Evolutionary conservation across 2,888 invertebrate species (phyloP).

Genomic region (Melanostoma scalare): DNA sequence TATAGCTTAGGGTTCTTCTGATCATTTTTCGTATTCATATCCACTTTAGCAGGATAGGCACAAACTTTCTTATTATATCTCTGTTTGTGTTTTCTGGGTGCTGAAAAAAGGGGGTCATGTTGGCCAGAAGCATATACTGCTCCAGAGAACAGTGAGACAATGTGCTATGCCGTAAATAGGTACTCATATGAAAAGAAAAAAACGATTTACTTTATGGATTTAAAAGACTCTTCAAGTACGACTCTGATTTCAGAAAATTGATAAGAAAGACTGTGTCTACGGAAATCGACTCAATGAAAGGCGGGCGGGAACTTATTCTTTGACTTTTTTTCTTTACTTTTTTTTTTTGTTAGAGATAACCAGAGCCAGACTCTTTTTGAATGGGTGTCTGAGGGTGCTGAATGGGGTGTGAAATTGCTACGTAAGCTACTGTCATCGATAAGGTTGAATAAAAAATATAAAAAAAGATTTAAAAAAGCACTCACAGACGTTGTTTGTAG

Average conservation of each 20-base stretch:
- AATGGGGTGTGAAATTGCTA: constrained; percentile 69
- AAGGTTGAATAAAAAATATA: constrained; percentile 55
- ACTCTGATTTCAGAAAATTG: constrained; percentile 70
- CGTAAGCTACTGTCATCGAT: constrained; percentile 71
- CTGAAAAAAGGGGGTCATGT: constrained; percentile 53
- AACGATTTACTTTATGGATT: constrained; percentile 73
- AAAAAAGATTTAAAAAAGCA: constrained; percentile 12
- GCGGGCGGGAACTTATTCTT: constrained; percentile 32
- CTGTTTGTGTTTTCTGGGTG: neutral
- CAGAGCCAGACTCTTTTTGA: constrained; percentile 22
- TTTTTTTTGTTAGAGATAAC: constrained; percentile 19
- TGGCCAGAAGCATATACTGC: constrained; percentile 32
- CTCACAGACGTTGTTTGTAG: constrained; percentile 26
- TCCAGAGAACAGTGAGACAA: constrained; percentile 21
- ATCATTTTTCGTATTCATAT: constrained; percentile 62
- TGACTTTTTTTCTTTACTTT: constrained; percentile 7
- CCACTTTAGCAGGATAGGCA: constrained; percentile 51
- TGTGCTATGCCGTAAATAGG: constrained; percentile 54
- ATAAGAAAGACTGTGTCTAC: constrained; percentile 70
- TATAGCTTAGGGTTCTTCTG: constrained; percentile 23
- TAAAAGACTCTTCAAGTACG: constrained; percentile 72
- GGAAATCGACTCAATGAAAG: constrained; percentile 69
- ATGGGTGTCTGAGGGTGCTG: constrained; percentile 28
- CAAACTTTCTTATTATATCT: constrained; percentile 42
- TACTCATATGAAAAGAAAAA: constrained; percentile 16